These are phyloP conservation scores for Chloroclysta siterata DNA, from an alignment of 2,888 invertebrate species.

Conservation along the genomic window DNA sequence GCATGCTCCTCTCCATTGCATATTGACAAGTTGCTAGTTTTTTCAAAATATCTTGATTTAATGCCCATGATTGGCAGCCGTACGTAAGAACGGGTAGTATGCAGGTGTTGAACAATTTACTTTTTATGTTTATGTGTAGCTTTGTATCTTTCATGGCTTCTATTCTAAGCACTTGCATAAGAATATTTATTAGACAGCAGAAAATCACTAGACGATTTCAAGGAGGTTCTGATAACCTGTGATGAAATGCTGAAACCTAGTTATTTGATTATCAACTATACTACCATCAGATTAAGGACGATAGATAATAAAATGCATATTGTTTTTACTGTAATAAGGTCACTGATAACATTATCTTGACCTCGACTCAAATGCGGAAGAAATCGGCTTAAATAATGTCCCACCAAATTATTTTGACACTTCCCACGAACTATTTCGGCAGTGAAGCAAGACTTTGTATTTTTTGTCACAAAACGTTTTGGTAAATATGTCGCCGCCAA, in stretches of 20 bases:
- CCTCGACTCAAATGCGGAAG: constrained; percentile 76
- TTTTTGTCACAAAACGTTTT: constrained; percentile 61
- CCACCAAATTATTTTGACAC: constrained; percentile 60
- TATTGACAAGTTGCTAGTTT: too few relatives aligned
- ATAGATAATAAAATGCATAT: constrained; percentile 67
- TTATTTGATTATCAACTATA: constrained; percentile 8
- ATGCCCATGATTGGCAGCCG: too few relatives aligned
- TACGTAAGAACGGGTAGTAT: too few relatives aligned
- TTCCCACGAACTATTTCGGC: constrained; percentile 40
- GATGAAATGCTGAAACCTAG: not conserved
- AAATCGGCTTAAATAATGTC: constrained; percentile 58
- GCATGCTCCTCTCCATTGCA: too few relatives aligned
- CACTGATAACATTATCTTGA: constrained; percentile 68
- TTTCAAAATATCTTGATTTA: too few relatives aligned
- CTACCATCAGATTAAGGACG: constrained; percentile 57
- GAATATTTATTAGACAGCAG: constrained; percentile 8
- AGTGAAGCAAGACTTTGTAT: constrained; percentile 46
- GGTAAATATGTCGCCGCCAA: constrained; percentile 72
- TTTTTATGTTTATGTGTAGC: too few relatives aligned
- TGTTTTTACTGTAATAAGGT: constrained; percentile 67
- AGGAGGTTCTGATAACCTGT: not conserved
- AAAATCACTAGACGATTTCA: not conserved
- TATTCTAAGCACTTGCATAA: too few relatives aligned
- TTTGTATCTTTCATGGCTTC: too few relatives aligned
- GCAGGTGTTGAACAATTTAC: too few relatives aligned